Evolutionary conservation across 2,797 vertebrate species (phyloP).

Genomic region (Peromyscus eremicus): DNA sequence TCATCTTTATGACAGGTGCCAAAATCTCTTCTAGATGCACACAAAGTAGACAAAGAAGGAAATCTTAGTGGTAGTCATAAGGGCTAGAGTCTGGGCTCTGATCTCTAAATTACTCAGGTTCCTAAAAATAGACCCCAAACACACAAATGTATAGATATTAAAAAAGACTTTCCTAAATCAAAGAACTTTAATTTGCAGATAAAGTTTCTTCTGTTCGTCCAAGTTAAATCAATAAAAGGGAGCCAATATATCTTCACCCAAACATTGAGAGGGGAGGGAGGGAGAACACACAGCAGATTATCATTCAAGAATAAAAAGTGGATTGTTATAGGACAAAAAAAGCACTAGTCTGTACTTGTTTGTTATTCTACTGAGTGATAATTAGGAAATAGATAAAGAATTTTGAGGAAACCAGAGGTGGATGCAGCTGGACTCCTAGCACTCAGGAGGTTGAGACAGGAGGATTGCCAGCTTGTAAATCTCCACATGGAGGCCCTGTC

Average conservation of each 20-base stretch:
- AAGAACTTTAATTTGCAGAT: background rate
- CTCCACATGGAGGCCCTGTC: background rate
- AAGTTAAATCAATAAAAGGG: conserved; percentile 20
- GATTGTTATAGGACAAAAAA: conserved; percentile 4
- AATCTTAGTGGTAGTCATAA: background rate
- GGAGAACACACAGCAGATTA: background rate
- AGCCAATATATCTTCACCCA: background rate
- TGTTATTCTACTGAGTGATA: conserved; percentile 22
- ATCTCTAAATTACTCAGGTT: background rate
- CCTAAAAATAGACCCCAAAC: background rate
- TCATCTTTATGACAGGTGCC: background rate
- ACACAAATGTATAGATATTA: background rate
- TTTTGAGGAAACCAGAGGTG: background rate
- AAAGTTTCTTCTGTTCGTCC: background rate
- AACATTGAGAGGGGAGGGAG: background rate
- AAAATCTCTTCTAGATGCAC: background rate
- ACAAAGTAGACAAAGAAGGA: background rate
- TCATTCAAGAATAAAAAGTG: background rate
- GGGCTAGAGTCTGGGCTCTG: background rate
- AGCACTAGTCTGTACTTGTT: background rate
- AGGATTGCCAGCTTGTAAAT: background rate
- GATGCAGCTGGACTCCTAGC: background rate
- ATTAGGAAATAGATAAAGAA: background rate
- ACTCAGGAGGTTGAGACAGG: background rate
- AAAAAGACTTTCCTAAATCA: background rate